phyloP scores from a whole-genome alignment of 1,140 invertebrate genomes.

The Meteorus sp. region DNA sequence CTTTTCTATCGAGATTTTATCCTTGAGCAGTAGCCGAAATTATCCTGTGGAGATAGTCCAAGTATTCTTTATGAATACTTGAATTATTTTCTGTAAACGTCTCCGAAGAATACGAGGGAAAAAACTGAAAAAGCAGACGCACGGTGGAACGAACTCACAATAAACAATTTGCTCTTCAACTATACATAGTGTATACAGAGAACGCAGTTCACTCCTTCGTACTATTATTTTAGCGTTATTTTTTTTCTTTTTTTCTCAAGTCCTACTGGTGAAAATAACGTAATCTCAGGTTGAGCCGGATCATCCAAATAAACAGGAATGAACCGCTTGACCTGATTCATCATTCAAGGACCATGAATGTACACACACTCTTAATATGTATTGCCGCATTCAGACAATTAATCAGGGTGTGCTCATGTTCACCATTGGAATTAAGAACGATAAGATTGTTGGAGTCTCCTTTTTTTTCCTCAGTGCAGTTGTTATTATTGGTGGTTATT shows the following conservation, averaged over 20 bases:
- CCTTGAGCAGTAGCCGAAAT: not conserved
- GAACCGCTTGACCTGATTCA: conserved; percentile 24
- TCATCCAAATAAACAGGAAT: conserved; percentile 12
- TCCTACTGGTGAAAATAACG: too few species aligned
- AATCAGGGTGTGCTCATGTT: too few species aligned
- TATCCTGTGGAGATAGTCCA: not conserved
- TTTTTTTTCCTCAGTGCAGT: too few species aligned
- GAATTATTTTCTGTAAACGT: too few species aligned
- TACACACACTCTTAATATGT: not conserved
- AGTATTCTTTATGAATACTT: too few species aligned
- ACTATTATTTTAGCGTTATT: conserved; percentile 1
- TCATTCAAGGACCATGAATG: not conserved
- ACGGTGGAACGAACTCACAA: conserved; percentile 21
- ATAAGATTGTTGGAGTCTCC: too few species aligned
- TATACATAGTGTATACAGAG: too few species aligned
- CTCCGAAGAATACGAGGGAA: too few species aligned
- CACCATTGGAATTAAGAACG: too few species aligned
- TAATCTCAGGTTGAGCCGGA: conserved; percentile 24
- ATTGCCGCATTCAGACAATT: too few species aligned
- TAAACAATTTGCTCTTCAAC: conserved; percentile 4
- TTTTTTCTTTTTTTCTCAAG: not conserved
- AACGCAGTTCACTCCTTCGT: conserved; percentile 5
- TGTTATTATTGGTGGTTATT: too few species aligned
- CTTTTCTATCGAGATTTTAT: too few species aligned
- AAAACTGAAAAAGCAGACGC: conserved; percentile 27